phyloP scores from a whole-genome alignment of 2,888 invertebrate genomes.

The Caenorhabditis sp. region DNA sequence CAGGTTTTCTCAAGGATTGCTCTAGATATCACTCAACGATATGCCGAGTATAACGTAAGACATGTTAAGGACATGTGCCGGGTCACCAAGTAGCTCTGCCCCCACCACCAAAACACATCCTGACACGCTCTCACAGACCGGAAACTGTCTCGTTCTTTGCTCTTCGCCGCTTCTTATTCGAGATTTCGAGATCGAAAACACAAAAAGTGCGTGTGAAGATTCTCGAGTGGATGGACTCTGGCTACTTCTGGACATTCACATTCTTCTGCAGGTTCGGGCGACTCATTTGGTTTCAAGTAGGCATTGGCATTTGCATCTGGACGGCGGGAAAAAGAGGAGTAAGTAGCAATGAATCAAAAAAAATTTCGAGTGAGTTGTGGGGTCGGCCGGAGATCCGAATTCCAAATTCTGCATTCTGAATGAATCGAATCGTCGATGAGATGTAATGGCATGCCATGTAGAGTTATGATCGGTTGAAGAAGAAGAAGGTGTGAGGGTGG shows the following conservation, averaged over 20 bases:
- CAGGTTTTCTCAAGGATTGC: no score
- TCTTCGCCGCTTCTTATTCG: neutral
- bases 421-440: neutral
- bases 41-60: no score
- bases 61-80: neutral
- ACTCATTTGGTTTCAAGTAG: no score
- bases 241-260: no score
- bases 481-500: conserved; percentile 9
- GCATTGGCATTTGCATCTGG: no score
- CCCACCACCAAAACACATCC: conserved; percentile 6
- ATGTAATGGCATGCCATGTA: neutral
- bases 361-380: no score
- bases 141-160: conserved; percentile 7
- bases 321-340: neutral
- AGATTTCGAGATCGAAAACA: neutral
- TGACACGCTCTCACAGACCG: no score
- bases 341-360: no score
- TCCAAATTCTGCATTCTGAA: neutral
- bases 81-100: neutral
- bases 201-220: neutral
- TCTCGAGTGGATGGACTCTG: neutral
- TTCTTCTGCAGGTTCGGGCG: no score
- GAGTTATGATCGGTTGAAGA: conserved; percentile 1
- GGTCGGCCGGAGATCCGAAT: no score
- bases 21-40: no score